Conservation (phyloP, 2,113 vertebrate species). For the Daphoenositta chrysoptera region DNA sequence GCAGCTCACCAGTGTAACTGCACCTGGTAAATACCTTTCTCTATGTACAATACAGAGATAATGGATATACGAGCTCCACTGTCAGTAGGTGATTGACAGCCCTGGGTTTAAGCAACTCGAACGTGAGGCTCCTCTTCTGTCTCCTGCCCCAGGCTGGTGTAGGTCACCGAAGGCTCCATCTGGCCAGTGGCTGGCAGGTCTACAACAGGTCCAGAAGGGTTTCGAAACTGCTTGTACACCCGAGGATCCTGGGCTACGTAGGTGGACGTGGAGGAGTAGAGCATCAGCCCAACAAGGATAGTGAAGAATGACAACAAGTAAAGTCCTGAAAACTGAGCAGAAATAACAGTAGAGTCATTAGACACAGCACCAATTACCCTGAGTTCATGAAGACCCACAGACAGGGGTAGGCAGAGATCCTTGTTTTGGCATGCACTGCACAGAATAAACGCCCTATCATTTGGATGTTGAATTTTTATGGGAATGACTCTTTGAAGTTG, state of each 20-base stretch:
- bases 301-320: slow-evolving; percentile 92
- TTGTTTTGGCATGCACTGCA: neutral
- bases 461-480: neutral
- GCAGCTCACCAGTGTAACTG: slow-evolving; percentile 65
- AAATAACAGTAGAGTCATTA: neutral
- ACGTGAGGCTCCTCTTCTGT: slow-evolving; percentile 85
- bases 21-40: slow-evolving; percentile 82
- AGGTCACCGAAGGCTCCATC: slow-evolving; percentile 90
- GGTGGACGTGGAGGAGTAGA: slow-evolving; percentile 90
- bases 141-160: slow-evolving; percentile 89
- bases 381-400: neutral
- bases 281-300: slow-evolving; percentile 87
- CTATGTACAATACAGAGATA: slow-evolving; percentile 79
- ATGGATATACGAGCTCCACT: slow-evolving; percentile 61
- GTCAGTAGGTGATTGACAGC: slow-evolving; percentile 46
- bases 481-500: neutral
- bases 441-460: neutral
- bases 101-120: slow-evolving; percentile 77
- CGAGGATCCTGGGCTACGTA: slow-evolving; percentile 92
- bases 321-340: slow-evolving; percentile 91
- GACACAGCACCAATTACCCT: neutral
- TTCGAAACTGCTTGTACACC: slow-evolving; percentile 95
- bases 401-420: neutral
- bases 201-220: slow-evolving; percentile 79
- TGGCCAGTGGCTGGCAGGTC: slow-evolving; percentile 76